Conservation (phyloP, 2,888 invertebrate species). For the Tortrix viridana region DNA sequence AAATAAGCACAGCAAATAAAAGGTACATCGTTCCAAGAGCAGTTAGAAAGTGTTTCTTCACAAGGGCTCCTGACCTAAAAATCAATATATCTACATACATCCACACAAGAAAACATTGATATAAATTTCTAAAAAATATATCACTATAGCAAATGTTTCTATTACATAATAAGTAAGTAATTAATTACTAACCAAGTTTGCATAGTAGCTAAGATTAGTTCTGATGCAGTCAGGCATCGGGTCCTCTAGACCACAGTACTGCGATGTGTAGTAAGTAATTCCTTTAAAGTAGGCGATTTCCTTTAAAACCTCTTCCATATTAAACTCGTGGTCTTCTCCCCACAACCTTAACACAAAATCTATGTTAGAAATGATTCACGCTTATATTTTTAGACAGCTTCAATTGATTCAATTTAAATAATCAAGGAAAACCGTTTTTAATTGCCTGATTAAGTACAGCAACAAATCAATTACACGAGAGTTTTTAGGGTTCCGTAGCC, state of each 20-base stretch:
- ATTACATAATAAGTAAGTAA: not conserved
- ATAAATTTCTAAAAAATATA: too few relatives aligned
- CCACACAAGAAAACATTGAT: too few relatives aligned
- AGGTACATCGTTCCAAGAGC: conserved; percentile 84
- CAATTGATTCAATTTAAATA: too few relatives aligned
- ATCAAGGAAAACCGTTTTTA: too few relatives aligned
- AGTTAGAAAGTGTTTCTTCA: conserved; percentile 80
- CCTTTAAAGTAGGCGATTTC: conserved; percentile 89
- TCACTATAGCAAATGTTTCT: too few relatives aligned
- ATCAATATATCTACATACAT: not conserved
- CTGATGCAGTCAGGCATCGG: conserved; percentile 83
- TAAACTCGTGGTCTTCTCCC: conserved; percentile 88
- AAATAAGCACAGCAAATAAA: conserved; percentile 88
- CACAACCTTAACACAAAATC: conserved; percentile 80
- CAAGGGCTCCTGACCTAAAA: conserved; percentile 84
- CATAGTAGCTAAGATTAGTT: conserved; percentile 85
- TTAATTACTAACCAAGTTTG: conserved; percentile 75
- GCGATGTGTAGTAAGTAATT: conserved; percentile 87
- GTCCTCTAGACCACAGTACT: conserved; percentile 85
- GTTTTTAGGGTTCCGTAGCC: too few relatives aligned
- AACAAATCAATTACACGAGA: too few relatives aligned
- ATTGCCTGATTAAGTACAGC: too few relatives aligned
- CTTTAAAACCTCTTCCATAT: conserved; percentile 89
- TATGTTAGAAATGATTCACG: too few relatives aligned
- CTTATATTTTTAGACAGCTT: too few relatives aligned